Conservation (phyloP, 2,797 vertebrate genomes). For the Xenops minutus region DNA sequence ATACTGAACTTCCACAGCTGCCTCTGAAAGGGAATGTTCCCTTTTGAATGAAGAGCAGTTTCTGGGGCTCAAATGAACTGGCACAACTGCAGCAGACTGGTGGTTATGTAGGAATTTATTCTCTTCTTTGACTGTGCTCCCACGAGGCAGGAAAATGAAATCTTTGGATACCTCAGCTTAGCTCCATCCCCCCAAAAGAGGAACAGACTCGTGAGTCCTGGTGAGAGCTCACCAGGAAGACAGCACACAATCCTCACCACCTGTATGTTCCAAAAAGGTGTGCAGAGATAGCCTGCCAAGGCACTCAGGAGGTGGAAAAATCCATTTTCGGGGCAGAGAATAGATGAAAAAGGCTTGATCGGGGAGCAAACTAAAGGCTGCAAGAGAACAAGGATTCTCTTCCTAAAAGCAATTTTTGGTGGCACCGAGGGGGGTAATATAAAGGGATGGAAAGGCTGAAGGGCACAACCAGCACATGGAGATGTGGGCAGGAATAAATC, state of each 20-base stretch:
- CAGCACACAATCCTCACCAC: neutral
- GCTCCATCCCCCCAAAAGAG: neutral
- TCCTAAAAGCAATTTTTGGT: neutral
- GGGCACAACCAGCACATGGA: neutral
- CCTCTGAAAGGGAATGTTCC: neutral
- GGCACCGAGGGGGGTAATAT: neutral
- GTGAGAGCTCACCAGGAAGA: neutral
- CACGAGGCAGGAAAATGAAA: neutral
- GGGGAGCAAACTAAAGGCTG: neutral
- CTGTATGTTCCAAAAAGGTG: neutral
- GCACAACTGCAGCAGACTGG: neutral
- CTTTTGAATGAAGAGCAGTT: neutral
- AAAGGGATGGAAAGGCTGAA: neutral
- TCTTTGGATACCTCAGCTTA: neutral
- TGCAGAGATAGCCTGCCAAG: neutral
- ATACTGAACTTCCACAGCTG: slow-evolving; percentile 3
- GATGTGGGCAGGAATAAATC: neutral
- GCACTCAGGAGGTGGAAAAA: neutral
- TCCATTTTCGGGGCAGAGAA: neutral
- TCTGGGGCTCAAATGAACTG: neutral
- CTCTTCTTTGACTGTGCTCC: neutral
- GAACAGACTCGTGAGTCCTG: neutral
- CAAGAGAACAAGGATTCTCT: neutral
- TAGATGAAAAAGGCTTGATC: neutral
- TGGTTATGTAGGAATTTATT: neutral